Percentiles rank a stretch among this genome's conserved stretches.
phyloP scores from a whole-genome alignment of 2,888 invertebrate genomes.

The Diarsia mendica region DNA sequence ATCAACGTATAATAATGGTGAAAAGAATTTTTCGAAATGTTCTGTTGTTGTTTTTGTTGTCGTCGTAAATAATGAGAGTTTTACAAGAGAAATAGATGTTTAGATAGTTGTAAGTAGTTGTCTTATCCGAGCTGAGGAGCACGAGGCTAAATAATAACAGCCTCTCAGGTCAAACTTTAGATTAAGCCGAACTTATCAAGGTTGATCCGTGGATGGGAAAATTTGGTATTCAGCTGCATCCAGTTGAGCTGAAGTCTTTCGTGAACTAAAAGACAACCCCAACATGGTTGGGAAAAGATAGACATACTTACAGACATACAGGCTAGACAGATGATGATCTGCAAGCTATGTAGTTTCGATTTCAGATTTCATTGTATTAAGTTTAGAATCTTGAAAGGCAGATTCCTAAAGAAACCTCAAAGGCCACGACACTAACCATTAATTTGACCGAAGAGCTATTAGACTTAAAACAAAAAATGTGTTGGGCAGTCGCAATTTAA shows the following conservation, averaged over 20 bases:
- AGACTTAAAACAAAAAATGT: conserved; percentile 43
- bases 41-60: conserved; percentile 1
- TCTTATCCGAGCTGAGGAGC: background rate
- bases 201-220: too few relatives aligned
- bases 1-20: conserved; percentile 35
- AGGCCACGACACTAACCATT: conserved; percentile 18
- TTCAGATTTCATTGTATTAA: background rate
- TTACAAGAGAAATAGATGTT: conserved; percentile 5
- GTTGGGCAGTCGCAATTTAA: conserved; percentile 43
- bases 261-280: too few relatives aligned
- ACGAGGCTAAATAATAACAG: too few relatives aligned
- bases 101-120: background rate
- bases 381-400: background rate
- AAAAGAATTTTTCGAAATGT: conserved; percentile 20
- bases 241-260: too few relatives aligned
- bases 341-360: background rate
- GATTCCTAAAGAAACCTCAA: background rate
- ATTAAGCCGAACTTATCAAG: too few relatives aligned
- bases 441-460: conserved; percentile 31
- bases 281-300: too few relatives aligned
- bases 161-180: too few relatives aligned
- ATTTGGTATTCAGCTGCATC: too few relatives aligned
- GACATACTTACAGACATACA: too few relatives aligned
- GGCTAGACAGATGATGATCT: background rate
- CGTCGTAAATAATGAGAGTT: conserved; percentile 22